phyloP scores from a whole-genome alignment of 1,140 invertebrate genomes.

The Antheraea pernyi region DNA sequence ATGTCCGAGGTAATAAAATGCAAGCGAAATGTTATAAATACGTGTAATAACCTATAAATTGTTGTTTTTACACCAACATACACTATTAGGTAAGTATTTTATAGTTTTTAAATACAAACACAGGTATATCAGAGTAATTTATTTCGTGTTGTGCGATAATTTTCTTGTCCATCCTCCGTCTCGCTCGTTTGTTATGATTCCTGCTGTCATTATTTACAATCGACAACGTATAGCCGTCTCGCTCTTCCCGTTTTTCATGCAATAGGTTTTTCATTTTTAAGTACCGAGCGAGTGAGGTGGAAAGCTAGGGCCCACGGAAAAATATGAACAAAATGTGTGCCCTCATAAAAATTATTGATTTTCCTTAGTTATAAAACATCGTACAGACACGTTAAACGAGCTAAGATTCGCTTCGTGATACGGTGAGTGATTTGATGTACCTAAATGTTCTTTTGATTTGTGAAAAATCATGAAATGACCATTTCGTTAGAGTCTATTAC shows the following conservation, averaged over 20 bases:
- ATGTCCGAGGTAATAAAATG: constrained; percentile 54
- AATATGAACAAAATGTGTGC: constrained; percentile 68
- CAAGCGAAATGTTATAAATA: constrained; percentile 50
- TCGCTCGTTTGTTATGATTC: constrained; percentile 70
- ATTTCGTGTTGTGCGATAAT: constrained; percentile 39
- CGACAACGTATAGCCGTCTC: constrained; percentile 60
- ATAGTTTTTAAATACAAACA: not conserved
- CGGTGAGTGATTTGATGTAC: not conserved
- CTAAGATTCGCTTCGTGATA: not conserved
- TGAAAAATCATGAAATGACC: not conserved
- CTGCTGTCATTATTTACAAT: constrained; percentile 68
- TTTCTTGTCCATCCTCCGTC: constrained; percentile 40
- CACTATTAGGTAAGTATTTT: constrained; percentile 36
- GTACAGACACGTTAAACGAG: constrained; percentile 10
- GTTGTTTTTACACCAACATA: constrained; percentile 25
- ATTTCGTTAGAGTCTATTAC: constrained; percentile 4
- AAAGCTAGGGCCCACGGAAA: constrained; percentile 61
- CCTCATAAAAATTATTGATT: constrained; percentile 75
- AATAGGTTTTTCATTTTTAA: constrained; percentile 71
- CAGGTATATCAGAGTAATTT: not conserved
- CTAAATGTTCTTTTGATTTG: not conserved
- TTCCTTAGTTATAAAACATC: constrained; percentile 40
- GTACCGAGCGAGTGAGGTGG: constrained; percentile 54
- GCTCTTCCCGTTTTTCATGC: constrained; percentile 62
- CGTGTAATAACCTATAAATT: constrained; percentile 36